Conservation (phyloP, 2,113 vertebrate genomes). For the Hymenochirus boettgeri region DNA sequence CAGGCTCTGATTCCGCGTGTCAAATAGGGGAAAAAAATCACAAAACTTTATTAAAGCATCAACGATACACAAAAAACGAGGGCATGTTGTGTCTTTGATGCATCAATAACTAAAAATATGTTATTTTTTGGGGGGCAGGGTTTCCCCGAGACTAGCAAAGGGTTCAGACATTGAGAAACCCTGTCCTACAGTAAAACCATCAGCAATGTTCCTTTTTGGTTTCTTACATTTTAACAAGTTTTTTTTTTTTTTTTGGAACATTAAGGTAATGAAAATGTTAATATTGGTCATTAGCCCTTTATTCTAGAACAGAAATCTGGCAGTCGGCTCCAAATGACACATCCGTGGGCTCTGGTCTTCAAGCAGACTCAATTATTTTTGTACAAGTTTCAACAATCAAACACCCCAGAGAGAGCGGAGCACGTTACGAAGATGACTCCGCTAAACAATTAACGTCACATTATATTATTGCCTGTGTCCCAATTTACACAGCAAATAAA, state of each 20-base stretch:
- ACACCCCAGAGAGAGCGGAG: conserved; percentile 67
- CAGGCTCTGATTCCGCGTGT: too few relatives aligned
- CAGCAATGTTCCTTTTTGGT: too few relatives aligned
- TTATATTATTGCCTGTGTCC: conserved; percentile 80
- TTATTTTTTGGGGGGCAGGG: too few relatives aligned
- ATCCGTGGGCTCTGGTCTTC: conserved; percentile 55
- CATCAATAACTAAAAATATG: too few relatives aligned
- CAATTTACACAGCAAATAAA: conserved; percentile 89
- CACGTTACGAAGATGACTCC: conserved; percentile 70
- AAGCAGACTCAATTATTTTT: conserved; percentile 72
- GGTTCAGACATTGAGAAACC: too few relatives aligned
- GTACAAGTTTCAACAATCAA: conserved; percentile 67
- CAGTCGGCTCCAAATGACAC: conserved; percentile 36
- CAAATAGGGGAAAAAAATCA: too few relatives aligned
- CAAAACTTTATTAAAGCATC: too few relatives aligned
- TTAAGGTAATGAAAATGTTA: conserved; percentile 41
- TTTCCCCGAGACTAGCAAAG: too few relatives aligned
- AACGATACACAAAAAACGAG: too few relatives aligned
- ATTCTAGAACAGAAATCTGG: conserved; percentile 47
- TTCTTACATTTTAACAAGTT: not conserved
- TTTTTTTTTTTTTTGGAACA: not conserved
- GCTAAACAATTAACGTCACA: conserved; percentile 91
- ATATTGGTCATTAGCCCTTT: conserved; percentile 51
- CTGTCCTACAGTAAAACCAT: too few relatives aligned
- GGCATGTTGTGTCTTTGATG: too few relatives aligned